These are phyloP conservation scores for Theristus sp. DNA, from an alignment of 2,888 invertebrate genomes.

Conservation along the genomic window DNA sequence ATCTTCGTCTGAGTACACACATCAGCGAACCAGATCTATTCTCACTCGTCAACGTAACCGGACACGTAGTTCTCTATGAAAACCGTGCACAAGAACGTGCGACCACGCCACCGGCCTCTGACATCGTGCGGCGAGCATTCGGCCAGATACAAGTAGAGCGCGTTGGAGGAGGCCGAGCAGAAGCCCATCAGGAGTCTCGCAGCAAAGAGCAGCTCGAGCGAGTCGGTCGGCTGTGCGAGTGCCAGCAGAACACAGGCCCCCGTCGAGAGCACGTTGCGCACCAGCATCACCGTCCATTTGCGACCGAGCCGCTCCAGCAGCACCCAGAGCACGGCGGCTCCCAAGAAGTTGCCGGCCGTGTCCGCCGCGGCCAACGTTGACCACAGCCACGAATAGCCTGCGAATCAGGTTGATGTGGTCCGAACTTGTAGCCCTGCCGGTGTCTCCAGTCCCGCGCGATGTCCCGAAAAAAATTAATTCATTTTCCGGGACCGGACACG, in stretches of 20 bases:
- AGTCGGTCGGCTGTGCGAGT: not conserved
- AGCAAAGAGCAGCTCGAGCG: not conserved
- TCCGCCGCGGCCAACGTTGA: not conserved
- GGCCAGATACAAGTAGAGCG: not conserved
- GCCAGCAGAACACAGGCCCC: not conserved
- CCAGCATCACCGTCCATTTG: not conserved
- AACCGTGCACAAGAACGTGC: too few species aligned
- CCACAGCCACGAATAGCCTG: not conserved
- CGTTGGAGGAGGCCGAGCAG: not conserved
- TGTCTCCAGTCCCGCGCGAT: too few species aligned
- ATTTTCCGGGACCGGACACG: too few species aligned
- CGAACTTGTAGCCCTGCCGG: too few species aligned
- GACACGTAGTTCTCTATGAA: not conserved
- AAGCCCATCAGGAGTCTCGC: not conserved
- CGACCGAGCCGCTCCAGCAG: not conserved
- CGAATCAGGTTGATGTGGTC: too few species aligned
- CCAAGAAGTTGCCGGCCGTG: not conserved
- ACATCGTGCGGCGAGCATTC: not conserved
- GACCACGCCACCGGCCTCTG: not conserved
- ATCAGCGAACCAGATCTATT: not conserved
- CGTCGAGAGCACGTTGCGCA: not conserved
- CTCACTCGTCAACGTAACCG: not conserved
- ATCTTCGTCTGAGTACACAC: too few species aligned
- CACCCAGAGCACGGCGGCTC: not conserved
- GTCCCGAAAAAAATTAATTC: too few species aligned